These are phyloP conservation scores for Steinernema carpocapsae DNA, from an alignment of 2,888 invertebrate species.

Conservation along the genomic window DNA sequence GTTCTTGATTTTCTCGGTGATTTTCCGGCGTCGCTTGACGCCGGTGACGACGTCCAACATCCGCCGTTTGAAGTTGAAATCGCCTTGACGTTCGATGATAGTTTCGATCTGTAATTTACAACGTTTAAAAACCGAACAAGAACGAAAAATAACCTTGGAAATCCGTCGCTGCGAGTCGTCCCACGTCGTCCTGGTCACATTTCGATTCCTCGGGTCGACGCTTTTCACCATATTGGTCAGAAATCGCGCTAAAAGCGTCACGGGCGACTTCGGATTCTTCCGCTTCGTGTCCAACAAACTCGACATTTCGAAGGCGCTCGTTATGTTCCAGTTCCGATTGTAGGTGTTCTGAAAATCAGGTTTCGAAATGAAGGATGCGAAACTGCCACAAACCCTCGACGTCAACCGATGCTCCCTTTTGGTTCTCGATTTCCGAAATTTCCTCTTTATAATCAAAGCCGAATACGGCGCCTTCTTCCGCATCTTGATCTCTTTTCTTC, in stretches of 20 bases:
- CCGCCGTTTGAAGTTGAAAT: slow-evolving; percentile 37
- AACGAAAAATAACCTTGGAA: neutral
- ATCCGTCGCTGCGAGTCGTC: slow-evolving; percentile 37
- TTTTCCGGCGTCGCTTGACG: slow-evolving; percentile 34
- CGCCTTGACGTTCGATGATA: slow-evolving; percentile 33
- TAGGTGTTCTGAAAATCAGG: neutral
- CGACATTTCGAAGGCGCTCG: neutral
- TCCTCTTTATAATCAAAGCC: neutral
- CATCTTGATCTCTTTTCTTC: slow-evolving; percentile 7
- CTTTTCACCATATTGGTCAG: slow-evolving; percentile 39
- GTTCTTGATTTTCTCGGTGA: slow-evolving; percentile 45
- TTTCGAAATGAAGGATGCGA: neutral
- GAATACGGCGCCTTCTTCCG: neutral
- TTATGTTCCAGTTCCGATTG: neutral
- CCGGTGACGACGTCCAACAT: slow-evolving; percentile 59
- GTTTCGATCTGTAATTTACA: slow-evolving; percentile 47
- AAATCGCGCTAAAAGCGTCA: slow-evolving; percentile 34
- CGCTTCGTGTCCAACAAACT: neutral
- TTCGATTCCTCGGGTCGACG: slow-evolving; percentile 36
- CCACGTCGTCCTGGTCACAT: slow-evolving; percentile 22
- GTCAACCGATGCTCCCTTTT: neutral
- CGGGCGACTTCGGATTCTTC: slow-evolving; percentile 3
- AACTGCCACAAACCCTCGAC: neutral
- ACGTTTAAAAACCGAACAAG: neutral
- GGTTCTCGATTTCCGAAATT: neutral